A percentile compares a stretch with the other conserved stretches of the same genome.
phyloP scores from a whole-genome alignment of 2,888 invertebrate species.

The Drosophila algonquin region DNA sequence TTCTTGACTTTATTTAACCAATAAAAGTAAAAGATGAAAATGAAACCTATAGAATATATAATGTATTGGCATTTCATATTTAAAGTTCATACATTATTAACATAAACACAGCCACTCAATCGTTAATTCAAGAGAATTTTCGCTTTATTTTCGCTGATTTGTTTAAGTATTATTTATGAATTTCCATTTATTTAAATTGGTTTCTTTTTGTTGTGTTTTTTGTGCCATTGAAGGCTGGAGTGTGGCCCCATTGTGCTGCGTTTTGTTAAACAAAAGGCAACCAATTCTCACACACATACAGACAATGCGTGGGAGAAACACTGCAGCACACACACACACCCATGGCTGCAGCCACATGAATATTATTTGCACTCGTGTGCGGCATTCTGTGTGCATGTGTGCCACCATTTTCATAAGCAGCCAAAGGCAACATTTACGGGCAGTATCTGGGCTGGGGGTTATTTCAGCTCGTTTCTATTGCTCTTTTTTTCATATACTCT shows the following conservation, averaged over 20 bases:
- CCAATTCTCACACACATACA: conserved; percentile 34
- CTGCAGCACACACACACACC: not conserved
- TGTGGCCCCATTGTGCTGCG: conserved; percentile 56
- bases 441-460: conserved; percentile 25
- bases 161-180: conserved; percentile 24
- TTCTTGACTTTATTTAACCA: too few relatives aligned
- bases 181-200: conserved; percentile 27
- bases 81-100: too few relatives aligned
- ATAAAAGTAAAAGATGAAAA: too few relatives aligned
- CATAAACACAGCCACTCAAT: too few relatives aligned
- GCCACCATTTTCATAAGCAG: conserved; percentile 77
- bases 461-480: conserved; percentile 41
- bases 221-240: conserved; percentile 4
- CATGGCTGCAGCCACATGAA: conserved; percentile 15
- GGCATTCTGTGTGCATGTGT: conserved; percentile 18
- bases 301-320: conserved; percentile 57
- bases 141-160: not conserved
- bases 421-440: conserved; percentile 65
- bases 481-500: conserved; percentile 13
- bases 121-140: too few relatives aligned
- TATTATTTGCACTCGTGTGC: conserved; percentile 25
- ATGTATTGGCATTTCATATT: too few relatives aligned
- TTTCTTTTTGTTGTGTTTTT: not conserved
- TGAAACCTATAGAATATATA: too few relatives aligned
- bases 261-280: conserved; percentile 52